phyloP scores from a whole-genome alignment of 2,797 vertebrate species.

The Hypotaenidia philippensis region DNA sequence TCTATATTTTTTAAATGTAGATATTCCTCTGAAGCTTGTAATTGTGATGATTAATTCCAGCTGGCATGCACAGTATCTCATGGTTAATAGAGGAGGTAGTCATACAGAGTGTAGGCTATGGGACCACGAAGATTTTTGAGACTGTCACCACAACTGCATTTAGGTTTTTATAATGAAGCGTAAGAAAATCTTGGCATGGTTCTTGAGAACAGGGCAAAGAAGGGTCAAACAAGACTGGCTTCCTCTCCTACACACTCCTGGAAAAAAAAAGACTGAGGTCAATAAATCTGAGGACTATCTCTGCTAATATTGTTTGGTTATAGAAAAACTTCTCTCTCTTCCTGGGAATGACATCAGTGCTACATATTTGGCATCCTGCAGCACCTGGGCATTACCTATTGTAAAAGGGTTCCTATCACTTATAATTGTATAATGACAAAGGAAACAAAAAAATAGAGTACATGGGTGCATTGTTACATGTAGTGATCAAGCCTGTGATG shows the following conservation, averaged over 20 bases:
- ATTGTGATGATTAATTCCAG: slow-evolving; percentile 55
- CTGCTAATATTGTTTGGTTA: not conserved
- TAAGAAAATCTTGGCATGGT: not conserved
- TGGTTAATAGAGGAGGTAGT: slow-evolving; percentile 4
- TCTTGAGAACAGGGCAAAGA: not conserved
- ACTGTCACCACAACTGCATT: not conserved
- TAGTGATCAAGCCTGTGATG: not conserved
- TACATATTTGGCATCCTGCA: not conserved
- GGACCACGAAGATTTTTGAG: not conserved
- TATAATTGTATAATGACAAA: not conserved
- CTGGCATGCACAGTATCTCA: not conserved
- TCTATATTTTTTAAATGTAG: not conserved
- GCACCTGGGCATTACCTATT: not conserved
- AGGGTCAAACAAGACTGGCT: not conserved
- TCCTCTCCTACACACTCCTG: not conserved
- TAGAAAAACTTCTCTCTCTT: not conserved
- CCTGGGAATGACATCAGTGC: not conserved
- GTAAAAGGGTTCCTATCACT: not conserved
- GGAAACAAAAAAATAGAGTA: not conserved
- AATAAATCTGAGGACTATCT: not conserved
- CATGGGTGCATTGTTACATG: accelerated
- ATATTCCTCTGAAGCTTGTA: slow-evolving; percentile 20
- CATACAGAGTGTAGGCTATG: not conserved
- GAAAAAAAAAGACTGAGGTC: not conserved
- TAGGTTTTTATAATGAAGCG: not conserved